Base-by-base conservation (phyloP, 2,113 vertebrate species). In the Oplegnathus fasciatus region DNA sequence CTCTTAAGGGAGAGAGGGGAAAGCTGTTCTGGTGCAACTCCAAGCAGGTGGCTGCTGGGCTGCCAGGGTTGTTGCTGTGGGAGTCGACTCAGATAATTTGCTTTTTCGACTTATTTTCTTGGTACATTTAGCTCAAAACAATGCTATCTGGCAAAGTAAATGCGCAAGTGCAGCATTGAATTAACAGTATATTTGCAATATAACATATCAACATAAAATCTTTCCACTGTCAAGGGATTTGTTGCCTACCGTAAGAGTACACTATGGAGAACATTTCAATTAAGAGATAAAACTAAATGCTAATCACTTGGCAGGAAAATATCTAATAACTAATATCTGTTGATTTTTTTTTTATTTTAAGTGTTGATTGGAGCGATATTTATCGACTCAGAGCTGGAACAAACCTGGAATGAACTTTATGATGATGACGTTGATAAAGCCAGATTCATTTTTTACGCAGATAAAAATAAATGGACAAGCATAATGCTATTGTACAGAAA, bases 1-100 rank as follows among this genome's bases (percentile, higher is more conserved):
- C 61, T 83, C 73, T 82, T 77, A 58, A 65, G 82, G 71, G 66
- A 75, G 8, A 28, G 30, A 52, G 30, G 54, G 54, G 54, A 34
- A 55, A 67, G 78, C 26, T 66, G 64, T 60, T 60, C 80, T 78
- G 75, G 68, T 79, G 62, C 28, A 81, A 34, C 68, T 83, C 75
- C n/a, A 62, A 88, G 70, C 88, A 91, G 83, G 86, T 82, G 86
- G 66, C 62, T 82, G 55, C 69, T 52, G 80, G 26, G 75, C 69
- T 84, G 54, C 65, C 67, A 61, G 68, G 82, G 74, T n/a, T 85
- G 73, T 34, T 89, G 54, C 84, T 77, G 50, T 76, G 76, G 78
- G 82, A 82, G 87, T 80, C 83, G 82, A 91, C 81, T 90, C 75
- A 26, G 61, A 88, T 71, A 40, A 77, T 89, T 83, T 83, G 68